Evolutionary conservation across 1,140 invertebrate species (phyloP).

Genomic region (Panonychus citri): DNA sequence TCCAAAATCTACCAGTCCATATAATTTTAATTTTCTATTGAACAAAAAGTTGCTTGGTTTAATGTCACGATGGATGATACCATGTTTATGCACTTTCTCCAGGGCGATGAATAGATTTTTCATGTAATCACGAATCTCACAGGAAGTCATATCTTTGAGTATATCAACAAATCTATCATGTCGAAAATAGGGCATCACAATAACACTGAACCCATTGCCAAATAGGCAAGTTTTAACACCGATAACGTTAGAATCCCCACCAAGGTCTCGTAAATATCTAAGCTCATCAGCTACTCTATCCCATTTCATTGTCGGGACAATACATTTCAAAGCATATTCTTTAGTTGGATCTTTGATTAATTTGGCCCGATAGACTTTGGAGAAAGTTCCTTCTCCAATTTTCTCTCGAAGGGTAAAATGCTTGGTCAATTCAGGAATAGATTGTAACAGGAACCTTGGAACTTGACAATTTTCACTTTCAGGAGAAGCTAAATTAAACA

Average conservation of each 20-base stretch:
- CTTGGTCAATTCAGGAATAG: neutral
- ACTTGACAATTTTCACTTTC: neutral
- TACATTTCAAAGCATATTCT: conserved; percentile 17
- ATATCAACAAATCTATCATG: conserved; percentile 58
- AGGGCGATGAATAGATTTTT: conserved; percentile 53
- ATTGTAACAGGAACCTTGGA: neutral
- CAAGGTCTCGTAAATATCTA: conserved; percentile 16
- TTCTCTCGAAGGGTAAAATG: conserved; percentile 15
- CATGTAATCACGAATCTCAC: conserved; percentile 56
- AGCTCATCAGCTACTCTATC: conserved; percentile 16
- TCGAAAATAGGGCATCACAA: conserved; percentile 70
- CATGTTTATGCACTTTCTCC: conserved; percentile 50
- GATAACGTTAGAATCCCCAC: conserved; percentile 56
- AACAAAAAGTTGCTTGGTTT: conserved; percentile 82
- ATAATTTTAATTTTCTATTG: conserved; percentile 46
- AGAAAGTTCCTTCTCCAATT: conserved; percentile 16
- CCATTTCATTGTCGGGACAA: conserved; percentile 16
- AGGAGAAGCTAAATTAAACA: neutral
- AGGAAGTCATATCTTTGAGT: conserved; percentile 26
- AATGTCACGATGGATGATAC: conserved; percentile 73
- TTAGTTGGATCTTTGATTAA: neutral
- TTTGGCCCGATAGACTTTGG: conserved; percentile 15
- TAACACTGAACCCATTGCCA: conserved; percentile 50
- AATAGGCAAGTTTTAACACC: conserved; percentile 51
- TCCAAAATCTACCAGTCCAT: conserved; percentile 63